These are phyloP conservation scores for Geophilus truncorum DNA, from an alignment of 2,888 invertebrate species.

Conservation along the genomic window DNA sequence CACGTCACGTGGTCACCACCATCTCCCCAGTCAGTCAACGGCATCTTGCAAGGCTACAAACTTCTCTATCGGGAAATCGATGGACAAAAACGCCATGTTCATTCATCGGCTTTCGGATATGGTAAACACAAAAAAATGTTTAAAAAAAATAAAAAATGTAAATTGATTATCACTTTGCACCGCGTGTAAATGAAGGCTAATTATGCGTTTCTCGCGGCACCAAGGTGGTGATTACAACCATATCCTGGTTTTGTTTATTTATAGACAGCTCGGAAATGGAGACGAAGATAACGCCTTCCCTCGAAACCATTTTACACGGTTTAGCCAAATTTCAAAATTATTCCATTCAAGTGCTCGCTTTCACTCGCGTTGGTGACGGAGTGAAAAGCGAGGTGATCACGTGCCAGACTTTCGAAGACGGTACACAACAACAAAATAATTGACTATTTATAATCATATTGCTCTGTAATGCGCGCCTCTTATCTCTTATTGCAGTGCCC, in stretches of 20 bases:
- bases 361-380: conserved; percentile 49
- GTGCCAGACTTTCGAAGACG: conserved; percentile 47
- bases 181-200: no score
- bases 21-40: conserved; percentile 47
- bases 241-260: not conserved
- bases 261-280: conserved; percentile 33
- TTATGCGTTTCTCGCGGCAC: no score
- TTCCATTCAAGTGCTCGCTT: conserved; percentile 49
- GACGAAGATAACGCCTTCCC: conserved; percentile 32
- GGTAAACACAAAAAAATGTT: not conserved
- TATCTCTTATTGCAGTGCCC: conserved; percentile 47
- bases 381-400: conserved; percentile 46
- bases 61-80: conserved; percentile 38
- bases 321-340: conserved; percentile 50
- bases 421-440: conserved; percentile 39
- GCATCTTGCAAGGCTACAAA: conserved; percentile 49
- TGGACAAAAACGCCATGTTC: not conserved
- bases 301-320: conserved; percentile 36
- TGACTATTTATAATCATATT: not conserved
- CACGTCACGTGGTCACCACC: conserved; percentile 49
- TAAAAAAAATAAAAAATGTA: no score
- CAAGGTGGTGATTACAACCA: no score
- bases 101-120: not conserved
- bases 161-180: not conserved
- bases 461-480: no score